Conservation (phyloP, 2,888 invertebrate genomes). For the Rotaria sp. region DNA sequence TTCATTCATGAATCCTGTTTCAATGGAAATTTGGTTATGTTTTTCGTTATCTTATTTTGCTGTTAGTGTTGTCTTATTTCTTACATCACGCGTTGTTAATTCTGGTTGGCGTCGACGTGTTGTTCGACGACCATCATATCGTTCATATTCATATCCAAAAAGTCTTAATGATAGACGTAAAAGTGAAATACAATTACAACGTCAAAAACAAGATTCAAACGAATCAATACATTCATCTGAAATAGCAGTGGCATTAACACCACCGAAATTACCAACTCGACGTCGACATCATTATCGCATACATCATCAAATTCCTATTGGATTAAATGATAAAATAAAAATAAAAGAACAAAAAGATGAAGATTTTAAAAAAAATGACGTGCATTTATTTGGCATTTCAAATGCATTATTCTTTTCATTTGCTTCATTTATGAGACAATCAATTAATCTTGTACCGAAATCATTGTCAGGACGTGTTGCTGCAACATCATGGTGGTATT, state of each 20-base stretch:
- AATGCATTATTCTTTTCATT: slow-evolving; percentile 89
- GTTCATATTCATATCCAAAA: not conserved
- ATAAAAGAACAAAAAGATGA: not conserved
- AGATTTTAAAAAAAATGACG: not conserved
- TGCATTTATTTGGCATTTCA: slow-evolving; percentile 63
- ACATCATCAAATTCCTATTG: not conserved
- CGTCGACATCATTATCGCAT: slow-evolving; percentile 4
- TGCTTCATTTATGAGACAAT: slow-evolving; percentile 94
- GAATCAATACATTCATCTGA: not conserved
- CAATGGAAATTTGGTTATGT: slow-evolving; percentile 91
- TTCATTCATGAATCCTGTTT: slow-evolving; percentile 90
- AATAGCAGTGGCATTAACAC: not conserved
- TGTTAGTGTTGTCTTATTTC: slow-evolving; percentile 89
- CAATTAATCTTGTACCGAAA: slow-evolving; percentile 82
- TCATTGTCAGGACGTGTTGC: slow-evolving; percentile 87
- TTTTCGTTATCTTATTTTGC: slow-evolving; percentile 79
- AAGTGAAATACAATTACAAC: not conserved
- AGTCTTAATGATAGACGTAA: not conserved
- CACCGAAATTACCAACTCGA: not conserved
- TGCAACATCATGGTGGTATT: slow-evolving; percentile 98
- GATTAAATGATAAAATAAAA: slow-evolving; percentile 30
- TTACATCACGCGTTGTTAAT: slow-evolving; percentile 90
- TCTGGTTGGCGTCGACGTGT: slow-evolving; percentile 73
- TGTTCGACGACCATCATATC: slow-evolving; percentile 3
- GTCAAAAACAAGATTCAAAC: not conserved